Percentiles rank a stretch among this genome's conserved stretches.
These are phyloP conservation scores for Drosophila neotestacea DNA, from an alignment of 2,888 invertebrate genomes.

Conservation along the genomic window DNA sequence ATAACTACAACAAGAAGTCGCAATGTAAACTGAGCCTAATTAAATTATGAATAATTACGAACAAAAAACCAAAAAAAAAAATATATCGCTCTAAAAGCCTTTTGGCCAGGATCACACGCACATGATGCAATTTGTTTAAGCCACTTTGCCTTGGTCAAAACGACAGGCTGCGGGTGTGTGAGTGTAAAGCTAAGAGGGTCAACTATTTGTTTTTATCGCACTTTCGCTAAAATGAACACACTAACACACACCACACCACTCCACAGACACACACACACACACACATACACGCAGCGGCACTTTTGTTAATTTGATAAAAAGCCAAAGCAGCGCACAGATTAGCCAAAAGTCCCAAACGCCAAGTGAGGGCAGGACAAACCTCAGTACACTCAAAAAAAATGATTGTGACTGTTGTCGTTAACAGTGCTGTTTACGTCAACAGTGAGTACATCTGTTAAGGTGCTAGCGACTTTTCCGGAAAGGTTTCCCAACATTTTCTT, in stretches of 20 bases:
- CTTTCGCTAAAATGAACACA: conserved; percentile 80
- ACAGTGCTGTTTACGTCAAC: too few species aligned
- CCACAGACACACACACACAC: conserved; percentile 28
- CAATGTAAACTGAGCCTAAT: conserved; percentile 81
- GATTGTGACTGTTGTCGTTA: background rate
- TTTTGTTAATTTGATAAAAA: conserved; percentile 84
- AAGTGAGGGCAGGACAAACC: conserved; percentile 35
- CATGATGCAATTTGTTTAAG: conserved; percentile 82
- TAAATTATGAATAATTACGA: conserved; percentile 83
- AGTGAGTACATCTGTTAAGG: too few species aligned
- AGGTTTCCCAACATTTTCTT: too few species aligned
- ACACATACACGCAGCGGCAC: conserved; percentile 60
- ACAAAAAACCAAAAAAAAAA: conserved; percentile 21
- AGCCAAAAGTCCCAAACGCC: conserved; percentile 35
- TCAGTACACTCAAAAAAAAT: conserved; percentile 38
- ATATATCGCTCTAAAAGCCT: conserved; percentile 55
- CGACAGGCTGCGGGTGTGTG: background rate
- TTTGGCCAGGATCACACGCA: conserved; percentile 73
- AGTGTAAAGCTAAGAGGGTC: conserved; percentile 30
- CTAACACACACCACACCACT: conserved; percentile 54
- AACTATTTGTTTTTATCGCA: conserved; percentile 83
- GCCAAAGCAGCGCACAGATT: conserved; percentile 57
- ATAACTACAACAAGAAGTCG: conserved; percentile 40
- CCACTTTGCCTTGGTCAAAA: conserved; percentile 53
- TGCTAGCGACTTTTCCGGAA: too few species aligned